A percentile compares a stretch with the other conserved stretches of the same genome.
These are phyloP conservation scores for Isichthys henryi DNA, from an alignment of 2,113 vertebrate genomes.

Conservation along the genomic window DNA sequence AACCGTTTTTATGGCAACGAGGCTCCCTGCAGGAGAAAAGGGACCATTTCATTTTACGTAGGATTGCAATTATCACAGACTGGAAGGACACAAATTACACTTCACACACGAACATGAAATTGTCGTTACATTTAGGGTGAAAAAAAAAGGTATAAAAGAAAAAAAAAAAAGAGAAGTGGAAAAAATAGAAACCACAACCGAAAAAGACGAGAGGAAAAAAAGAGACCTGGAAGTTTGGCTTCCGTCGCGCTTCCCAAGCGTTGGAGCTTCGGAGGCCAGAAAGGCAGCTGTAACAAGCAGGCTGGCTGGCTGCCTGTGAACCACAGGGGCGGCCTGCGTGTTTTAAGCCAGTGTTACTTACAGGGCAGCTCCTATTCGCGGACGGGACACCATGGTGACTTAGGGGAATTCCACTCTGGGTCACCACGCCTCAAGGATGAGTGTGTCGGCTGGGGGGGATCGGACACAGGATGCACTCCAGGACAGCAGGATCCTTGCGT, in stretches of 20 bases:
- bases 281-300: background rate
- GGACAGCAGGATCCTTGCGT: background rate
- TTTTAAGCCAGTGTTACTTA: background rate
- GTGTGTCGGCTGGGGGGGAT: background rate
- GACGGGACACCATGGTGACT: background rate
- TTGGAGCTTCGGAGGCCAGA: background rate
- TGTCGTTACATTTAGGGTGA: background rate
- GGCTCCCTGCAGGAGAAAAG: background rate
- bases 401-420: background rate
- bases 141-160: background rate
- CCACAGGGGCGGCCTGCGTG: background rate
- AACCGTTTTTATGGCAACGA: background rate
- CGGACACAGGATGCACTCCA: background rate
- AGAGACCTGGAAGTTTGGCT: background rate
- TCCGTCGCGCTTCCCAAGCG: background rate
- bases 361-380: background rate
- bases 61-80: background rate
- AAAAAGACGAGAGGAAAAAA: background rate
- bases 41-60: background rate
- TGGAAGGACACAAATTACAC: background rate
- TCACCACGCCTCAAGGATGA: background rate
- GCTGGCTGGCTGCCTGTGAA: background rate
- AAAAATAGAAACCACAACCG: slow-evolving; percentile 5
- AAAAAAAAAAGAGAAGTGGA: background rate
- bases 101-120: background rate